These are phyloP conservation scores for Caenorhabditis imperialis DNA, from an alignment of 2,888 invertebrate genomes.

Conservation along the genomic window DNA sequence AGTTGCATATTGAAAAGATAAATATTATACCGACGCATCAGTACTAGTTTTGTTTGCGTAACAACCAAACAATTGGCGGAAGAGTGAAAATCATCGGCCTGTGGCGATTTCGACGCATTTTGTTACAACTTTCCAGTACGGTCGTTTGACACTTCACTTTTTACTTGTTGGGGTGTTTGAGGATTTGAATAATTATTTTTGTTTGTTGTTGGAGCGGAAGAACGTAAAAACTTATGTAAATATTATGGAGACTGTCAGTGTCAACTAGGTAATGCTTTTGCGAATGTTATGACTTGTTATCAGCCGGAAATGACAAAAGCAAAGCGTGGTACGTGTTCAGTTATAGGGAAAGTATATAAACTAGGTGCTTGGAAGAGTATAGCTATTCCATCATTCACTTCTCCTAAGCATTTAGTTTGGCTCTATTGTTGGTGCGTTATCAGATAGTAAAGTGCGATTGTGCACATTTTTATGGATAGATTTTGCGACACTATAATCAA, in stretches of 20 bases:
- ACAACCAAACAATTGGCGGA: conserved; percentile 12
- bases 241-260: conserved; percentile 18
- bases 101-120: conserved; percentile 38
- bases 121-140: conserved; percentile 16
- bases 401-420: too few species aligned
- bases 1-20: conserved; percentile 46
- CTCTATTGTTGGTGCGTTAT: too few species aligned
- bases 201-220: conserved; percentile 1
- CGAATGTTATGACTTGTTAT: conserved; percentile 23
- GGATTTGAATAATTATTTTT: conserved; percentile 20
- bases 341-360: too few species aligned
- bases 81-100: conserved; percentile 41
- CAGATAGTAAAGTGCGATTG: too few species aligned
- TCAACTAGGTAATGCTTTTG: too few species aligned
- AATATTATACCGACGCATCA: conserved; percentile 48
- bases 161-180: conserved; percentile 6
- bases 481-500: too few species aligned
- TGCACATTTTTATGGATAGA: too few species aligned
- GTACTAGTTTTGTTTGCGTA: conserved; percentile 56
- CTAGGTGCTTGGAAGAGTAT: too few species aligned
- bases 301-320: conserved; percentile 13
- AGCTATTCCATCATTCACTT: too few species aligned
- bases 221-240: conserved; percentile 30
- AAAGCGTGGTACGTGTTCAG: too few species aligned
- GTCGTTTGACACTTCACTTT: conserved; percentile 7